A percentile compares a stretch with the other conserved stretches of the same genome.
These are phyloP conservation scores for Anolis sagrei DNA, from an alignment of 2,113 vertebrate genomes.

Conservation along the genomic window DNA sequence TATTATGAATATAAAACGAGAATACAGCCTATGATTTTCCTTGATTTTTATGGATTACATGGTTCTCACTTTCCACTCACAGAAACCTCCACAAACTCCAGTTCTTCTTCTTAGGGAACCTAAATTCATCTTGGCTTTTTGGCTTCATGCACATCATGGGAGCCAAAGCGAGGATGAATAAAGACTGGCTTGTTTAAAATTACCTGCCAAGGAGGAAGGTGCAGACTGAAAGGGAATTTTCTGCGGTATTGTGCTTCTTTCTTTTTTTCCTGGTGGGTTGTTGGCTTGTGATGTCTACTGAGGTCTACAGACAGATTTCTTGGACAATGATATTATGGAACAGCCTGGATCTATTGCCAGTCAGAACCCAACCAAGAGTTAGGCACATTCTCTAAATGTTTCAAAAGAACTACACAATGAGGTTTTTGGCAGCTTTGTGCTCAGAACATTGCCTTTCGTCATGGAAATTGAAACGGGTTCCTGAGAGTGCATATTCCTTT, in stretches of 20 bases:
- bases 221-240: constrained; percentile 22
- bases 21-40: constrained; percentile 42
- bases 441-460: constrained; percentile 1
- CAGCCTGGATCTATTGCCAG: background rate
- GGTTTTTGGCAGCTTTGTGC: constrained; percentile 4
- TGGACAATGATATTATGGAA: background rate
- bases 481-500: background rate
- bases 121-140: constrained; percentile 25
- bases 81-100: constrained; percentile 15
- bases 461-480: constrained; percentile 35
- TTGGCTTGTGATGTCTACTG: constrained; percentile 13
- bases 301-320: constrained; percentile 29
- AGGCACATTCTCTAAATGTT: background rate
- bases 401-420: background rate
- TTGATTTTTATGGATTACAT: constrained; percentile 41
- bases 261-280: constrained; percentile 5
- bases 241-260: constrained; percentile 18
- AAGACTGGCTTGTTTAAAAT: constrained; percentile 27
- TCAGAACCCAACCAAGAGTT: constrained; percentile 33
- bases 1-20: constrained; percentile 58
- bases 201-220: constrained; percentile 41
- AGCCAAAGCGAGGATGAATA: constrained; percentile 29
- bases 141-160: constrained; percentile 21
- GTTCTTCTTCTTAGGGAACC: background rate
- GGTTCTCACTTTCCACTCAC: background rate